Evolutionary conservation across 2,113 vertebrate genomes (phyloP), one percentile per base, ranked within the genome.

Genomic region (Hemiscyllium ocellatum): DNA sequence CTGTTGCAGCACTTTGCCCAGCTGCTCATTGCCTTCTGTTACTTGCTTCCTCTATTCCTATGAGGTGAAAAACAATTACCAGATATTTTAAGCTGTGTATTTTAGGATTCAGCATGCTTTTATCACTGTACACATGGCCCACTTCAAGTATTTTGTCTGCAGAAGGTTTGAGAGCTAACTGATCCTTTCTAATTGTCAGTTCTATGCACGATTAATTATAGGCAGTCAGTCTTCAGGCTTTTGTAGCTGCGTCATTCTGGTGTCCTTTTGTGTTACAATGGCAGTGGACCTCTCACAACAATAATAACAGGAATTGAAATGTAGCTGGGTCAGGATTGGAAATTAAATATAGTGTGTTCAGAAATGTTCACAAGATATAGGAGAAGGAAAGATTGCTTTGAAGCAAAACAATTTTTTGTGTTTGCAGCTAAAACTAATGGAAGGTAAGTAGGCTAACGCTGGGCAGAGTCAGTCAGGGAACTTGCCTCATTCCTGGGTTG

Each of bases 21-120:
- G 19, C 56, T 37, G 89, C 61, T 37, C 33, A 24, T 37, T 42
- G 33, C n/a, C 89, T 93, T 93, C 89, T 93, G 87, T 61, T 61
- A n/a, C 33, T 93, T 37, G 33, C 33, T 93, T 61, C 33, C 22
- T 93, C 10, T 93, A 66, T 37, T 4, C 33, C 61, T 93, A 61
- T n/a, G 66, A 68, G 89, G 61, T 93, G 89, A 93, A 66, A n/a
- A 93, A 20, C 89, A 93, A 93, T 93, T 93, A 66, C 61, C n/a
- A 66, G 56, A 93, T 37, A 93, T 65, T 93, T 66, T 91, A 91
- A 66, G 33, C 61, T 66, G 56, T 65, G 89, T n/a, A 22, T 37
- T 91, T 91, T 66, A 10, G n/a, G 61, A 61, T 93, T 68, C 33
- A 68, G 61, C n/a, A 22, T 6, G 5, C 89, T 65, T 93, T 93